A percentile compares a stretch with the other conserved stretches of the same genome.
phyloP scores from a whole-genome alignment of 2,113 vertebrate species.

The Chunga burmeisteri region DNA sequence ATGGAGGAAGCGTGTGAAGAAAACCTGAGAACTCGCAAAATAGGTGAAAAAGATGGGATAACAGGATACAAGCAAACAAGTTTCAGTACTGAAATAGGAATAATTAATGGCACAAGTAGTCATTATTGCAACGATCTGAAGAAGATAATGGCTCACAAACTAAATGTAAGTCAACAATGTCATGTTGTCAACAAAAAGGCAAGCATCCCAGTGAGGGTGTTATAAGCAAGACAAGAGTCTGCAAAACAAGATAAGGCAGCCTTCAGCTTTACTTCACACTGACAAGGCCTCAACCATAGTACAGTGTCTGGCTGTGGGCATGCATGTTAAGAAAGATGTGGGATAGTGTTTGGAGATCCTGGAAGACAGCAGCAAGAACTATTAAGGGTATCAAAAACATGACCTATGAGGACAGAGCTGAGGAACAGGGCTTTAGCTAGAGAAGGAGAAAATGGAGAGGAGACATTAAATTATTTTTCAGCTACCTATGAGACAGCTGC shows the following conservation, averaged over 20 bases:
- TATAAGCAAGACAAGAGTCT: background rate
- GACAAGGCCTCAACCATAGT: background rate
- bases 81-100: background rate
- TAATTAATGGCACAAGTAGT: background rate
- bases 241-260: background rate
- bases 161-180: background rate
- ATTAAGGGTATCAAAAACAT: background rate
- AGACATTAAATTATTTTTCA: background rate
- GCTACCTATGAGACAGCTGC: background rate
- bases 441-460: background rate
- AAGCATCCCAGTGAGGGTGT: background rate
- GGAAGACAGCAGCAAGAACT: background rate
- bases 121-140: background rate
- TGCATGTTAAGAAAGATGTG: background rate
- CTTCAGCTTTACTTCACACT: background rate
- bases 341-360: background rate
- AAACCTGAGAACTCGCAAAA: background rate
- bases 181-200: background rate
- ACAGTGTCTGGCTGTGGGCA: background rate
- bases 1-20: background rate
- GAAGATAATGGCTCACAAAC: background rate
- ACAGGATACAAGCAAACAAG: background rate
- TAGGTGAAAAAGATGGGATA: background rate
- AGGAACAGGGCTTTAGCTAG: background rate
- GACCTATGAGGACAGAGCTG: background rate